Percentiles rank a stretch among this genome's conserved stretches.
phyloP scores from a whole-genome alignment of 2,888 invertebrate species.

The Acrobasis repandana region DNA sequence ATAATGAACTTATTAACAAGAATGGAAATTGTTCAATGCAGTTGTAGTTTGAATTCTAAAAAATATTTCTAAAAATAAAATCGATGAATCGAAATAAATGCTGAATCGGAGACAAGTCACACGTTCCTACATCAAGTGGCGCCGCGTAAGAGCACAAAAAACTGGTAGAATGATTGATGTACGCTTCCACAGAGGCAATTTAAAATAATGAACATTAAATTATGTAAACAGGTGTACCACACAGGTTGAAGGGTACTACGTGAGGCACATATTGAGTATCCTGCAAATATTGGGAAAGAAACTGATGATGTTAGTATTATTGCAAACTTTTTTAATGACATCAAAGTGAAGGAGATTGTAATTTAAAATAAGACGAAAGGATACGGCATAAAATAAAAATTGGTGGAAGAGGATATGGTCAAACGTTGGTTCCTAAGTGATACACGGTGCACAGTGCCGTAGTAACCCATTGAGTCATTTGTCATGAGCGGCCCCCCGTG shows the following conservation, averaged over 20 bases:
- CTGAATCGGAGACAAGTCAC: conserved; percentile 2
- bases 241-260: conserved; percentile 39
- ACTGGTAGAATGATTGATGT: conserved; percentile 48
- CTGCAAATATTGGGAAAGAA: conserved; percentile 3
- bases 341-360: background rate
- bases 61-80: conserved; percentile 2
- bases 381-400: conserved; percentile 12
- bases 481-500: conserved; percentile 42
- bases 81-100: conserved; percentile 28
- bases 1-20: too few species aligned
- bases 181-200: conserved; percentile 44
- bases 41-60: too few species aligned
- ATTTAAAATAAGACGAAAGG: background rate
- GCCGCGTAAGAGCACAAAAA: conserved; percentile 51
- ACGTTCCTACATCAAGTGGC: conserved; percentile 48
- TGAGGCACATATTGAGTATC: conserved; percentile 2
- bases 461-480: conserved; percentile 37
- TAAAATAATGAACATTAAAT: conserved; percentile 53
- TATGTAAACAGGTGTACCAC: conserved; percentile 41
- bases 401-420: conserved; percentile 26
- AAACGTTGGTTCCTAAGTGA: conserved; percentile 29
- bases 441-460: conserved; percentile 31
- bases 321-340: background rate
- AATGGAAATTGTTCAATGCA: too few species aligned
- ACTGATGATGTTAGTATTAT: background rate